Percentiles rank a stretch among this genome's conserved stretches.
phyloP scores from a whole-genome alignment of 2,888 invertebrate species.

The Hymenopus coronatus region DNA sequence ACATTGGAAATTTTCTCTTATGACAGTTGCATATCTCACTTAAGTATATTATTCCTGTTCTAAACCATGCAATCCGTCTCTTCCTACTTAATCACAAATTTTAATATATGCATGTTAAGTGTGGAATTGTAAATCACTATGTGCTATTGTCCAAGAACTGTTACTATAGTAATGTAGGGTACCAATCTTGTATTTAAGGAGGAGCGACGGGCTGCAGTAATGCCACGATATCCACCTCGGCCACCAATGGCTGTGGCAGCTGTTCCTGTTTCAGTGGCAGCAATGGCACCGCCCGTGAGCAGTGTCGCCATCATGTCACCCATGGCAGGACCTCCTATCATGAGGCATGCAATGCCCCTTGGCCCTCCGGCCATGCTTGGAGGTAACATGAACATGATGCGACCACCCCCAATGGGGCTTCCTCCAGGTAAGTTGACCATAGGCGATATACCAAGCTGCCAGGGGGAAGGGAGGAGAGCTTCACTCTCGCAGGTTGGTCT shows the following conservation, averaged over 20 bases:
- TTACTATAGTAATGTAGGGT: conserved; percentile 25
- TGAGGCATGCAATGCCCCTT: conserved; percentile 53
- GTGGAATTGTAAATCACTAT: too few relatives aligned
- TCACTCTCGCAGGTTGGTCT: neutral
- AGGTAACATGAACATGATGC: conserved; percentile 58
- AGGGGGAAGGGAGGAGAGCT: neutral
- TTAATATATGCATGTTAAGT: too few relatives aligned
- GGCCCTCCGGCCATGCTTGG: conserved; percentile 54
- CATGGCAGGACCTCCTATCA: conserved; percentile 46
- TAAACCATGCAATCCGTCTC: too few relatives aligned
- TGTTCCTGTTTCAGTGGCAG: conserved; percentile 49
- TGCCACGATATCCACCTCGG: conserved; percentile 50
- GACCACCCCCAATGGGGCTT: conserved; percentile 62
- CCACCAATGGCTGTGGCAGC: conserved; percentile 51
- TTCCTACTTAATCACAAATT: too few relatives aligned
- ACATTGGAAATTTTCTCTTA: too few relatives aligned
- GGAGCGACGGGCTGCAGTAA: conserved; percentile 48
- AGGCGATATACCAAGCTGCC: neutral
- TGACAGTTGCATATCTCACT: too few relatives aligned
- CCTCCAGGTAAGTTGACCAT: conserved; percentile 59
- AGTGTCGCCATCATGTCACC: conserved; percentile 34
- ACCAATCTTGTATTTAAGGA: conserved; percentile 42
- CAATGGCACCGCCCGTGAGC: conserved; percentile 51
- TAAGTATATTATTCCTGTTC: too few relatives aligned
- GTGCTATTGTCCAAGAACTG: too few relatives aligned